These are phyloP conservation scores for Noctuana brunneofusca DNA, from an alignment of 2,888 invertebrate species.

Conservation along the genomic window DNA sequence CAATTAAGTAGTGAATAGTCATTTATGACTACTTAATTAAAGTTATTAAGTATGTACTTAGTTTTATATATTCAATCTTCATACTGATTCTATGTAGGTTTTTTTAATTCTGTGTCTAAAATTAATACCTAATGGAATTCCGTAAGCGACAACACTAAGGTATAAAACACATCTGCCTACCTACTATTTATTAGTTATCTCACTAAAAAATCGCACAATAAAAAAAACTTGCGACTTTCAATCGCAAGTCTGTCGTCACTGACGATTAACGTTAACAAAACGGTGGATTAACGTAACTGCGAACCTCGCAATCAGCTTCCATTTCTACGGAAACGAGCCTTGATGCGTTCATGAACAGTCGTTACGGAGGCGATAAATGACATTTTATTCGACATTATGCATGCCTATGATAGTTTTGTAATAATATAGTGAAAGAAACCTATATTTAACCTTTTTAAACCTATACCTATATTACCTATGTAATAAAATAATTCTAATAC, in stretches of 20 bases:
- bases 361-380: slow-evolving; percentile 18
- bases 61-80: too few relatives aligned
- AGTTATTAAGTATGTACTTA: too few relatives aligned
- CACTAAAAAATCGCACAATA: neutral
- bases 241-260: slow-evolving; percentile 10
- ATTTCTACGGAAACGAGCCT: slow-evolving; percentile 24
- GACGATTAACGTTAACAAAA: slow-evolving; percentile 39
- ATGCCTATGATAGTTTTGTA: neutral
- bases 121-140: too few relatives aligned
- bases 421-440: neutral
- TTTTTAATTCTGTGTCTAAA: too few relatives aligned
- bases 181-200: too few relatives aligned
- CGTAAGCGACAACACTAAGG: too few relatives aligned
- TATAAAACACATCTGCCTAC: too few relatives aligned
- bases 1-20: too few relatives aligned
- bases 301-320: slow-evolving; percentile 24
- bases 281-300: slow-evolving; percentile 40
- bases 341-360: slow-evolving; percentile 26
- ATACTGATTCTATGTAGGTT: too few relatives aligned
- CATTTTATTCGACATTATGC: slow-evolving; percentile 3
- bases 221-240: slow-evolving; percentile 9
- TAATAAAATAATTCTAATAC: too few relatives aligned
- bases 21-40: too few relatives aligned
- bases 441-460: neutral
- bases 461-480: neutral